phyloP scores from a whole-genome alignment of 1,140 invertebrate genomes.

The Meloidogyne hapla region DNA sequence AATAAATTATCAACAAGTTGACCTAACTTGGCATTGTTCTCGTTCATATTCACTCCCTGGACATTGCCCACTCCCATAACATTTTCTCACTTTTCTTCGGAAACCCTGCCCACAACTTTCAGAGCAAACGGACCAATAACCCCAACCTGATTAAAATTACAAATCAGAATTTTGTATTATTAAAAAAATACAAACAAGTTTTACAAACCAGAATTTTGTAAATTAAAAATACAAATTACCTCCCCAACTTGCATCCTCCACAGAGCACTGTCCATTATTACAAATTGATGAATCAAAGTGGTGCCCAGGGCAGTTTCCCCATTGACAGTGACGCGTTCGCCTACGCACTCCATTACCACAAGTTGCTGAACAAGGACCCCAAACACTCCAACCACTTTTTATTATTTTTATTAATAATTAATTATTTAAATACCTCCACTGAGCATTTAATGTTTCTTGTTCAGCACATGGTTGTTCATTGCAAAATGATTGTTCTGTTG shows the following conservation, averaged over 20 bases:
- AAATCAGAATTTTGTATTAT: no score
- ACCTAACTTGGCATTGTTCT: conserved; percentile 44
- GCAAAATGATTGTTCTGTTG: conserved; percentile 58
- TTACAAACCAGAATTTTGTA: not conserved
- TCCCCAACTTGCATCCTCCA: conserved; percentile 58
- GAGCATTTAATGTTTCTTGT: not conserved
- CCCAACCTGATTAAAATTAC: conserved; percentile 47
- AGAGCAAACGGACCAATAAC: conserved; percentile 60
- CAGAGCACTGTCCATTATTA: conserved; percentile 53
- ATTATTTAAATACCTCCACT: conserved; percentile 37
- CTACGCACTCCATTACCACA: conserved; percentile 59
- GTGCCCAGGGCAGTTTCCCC: conserved; percentile 56
- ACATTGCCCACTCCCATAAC: conserved; percentile 55
- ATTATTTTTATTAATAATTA: conserved; percentile 2
- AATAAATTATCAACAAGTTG: conserved; percentile 18
- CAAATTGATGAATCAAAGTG: conserved; percentile 48
- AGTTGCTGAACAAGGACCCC: conserved; percentile 42
- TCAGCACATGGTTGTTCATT: conserved; percentile 58
- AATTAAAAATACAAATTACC: conserved; percentile 39
- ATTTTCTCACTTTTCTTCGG: conserved; percentile 59
- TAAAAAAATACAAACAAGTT: no score
- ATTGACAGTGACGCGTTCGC: conserved; percentile 57
- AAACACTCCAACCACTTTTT: conserved; percentile 52
- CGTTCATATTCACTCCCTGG: conserved; percentile 55
- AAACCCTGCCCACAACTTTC: conserved; percentile 56